Evolutionary conservation across 2,888 invertebrate genomes (phyloP).

Genomic region (Ochlodes sylvanus): DNA sequence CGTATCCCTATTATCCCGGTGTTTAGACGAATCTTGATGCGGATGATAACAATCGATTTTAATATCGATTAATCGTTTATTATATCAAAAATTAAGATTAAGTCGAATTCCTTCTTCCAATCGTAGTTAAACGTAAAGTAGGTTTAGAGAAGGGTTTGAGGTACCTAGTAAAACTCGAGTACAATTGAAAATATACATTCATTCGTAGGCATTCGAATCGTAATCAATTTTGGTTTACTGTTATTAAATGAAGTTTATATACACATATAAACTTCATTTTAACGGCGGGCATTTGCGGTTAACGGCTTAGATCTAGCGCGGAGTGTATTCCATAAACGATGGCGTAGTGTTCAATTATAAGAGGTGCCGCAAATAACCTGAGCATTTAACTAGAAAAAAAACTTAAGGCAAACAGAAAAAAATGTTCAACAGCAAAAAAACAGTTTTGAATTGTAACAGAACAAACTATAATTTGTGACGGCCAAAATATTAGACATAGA

Average conservation of each 20-base stretch:
- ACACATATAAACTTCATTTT: too few species aligned
- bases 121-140: background rate
- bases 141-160: background rate
- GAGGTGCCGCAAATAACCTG: too few species aligned
- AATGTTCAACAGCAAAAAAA: too few species aligned
- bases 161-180: constrained; percentile 7
- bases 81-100: background rate
- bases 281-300: constrained; percentile 17
- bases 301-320: background rate
- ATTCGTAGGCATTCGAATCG: background rate
- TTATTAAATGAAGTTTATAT: too few species aligned
- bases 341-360: too few species aligned
- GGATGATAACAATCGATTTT: constrained; percentile 13
- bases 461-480: too few species aligned
- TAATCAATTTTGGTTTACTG: constrained; percentile 1
- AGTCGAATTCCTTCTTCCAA: background rate
- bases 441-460: too few species aligned
- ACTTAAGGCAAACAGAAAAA: too few species aligned
- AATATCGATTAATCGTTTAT: constrained; percentile 6
- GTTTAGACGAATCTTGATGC: constrained; percentile 46
- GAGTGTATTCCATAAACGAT: too few species aligned
- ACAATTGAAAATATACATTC: constrained; percentile 17
- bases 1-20: constrained; percentile 70
- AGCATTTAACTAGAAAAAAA: too few species aligned
- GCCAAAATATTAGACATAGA: too few species aligned